Base-by-base conservation (phyloP, 1,140 invertebrate species). In the Pararge aegeria region DNA sequence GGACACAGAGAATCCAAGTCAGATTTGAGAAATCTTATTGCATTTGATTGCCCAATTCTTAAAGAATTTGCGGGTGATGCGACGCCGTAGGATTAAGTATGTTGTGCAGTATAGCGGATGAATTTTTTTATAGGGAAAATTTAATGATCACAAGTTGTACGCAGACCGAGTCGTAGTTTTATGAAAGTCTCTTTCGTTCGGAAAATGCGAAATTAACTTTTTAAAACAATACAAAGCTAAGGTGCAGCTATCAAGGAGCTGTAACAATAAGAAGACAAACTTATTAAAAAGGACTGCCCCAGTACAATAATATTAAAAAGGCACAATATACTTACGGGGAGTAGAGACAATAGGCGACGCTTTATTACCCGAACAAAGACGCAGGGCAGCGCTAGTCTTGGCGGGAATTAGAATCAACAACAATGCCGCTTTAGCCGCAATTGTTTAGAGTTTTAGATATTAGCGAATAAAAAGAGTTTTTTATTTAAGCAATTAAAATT, bases 241-340 rank as follows among this genome's bases (percentile, higher is more conserved):
- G 42, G 42, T 46, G 10, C 42, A 46, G 19, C 18, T 46, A 20
- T 46, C 42, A 46, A 46, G 42, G 18, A 49, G 46, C 21, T 7
- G 24, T 4, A 49, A 49, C 46, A 49, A 49, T 49, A 49, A 49
- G 46, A 27, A 49, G 46, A 49, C 46, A 49, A 49, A 49, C 46
- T 49, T 49, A 49, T 49, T 49, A 29, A 49, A 48, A 27, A 49
- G 42, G 42, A 12, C 42, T 19, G 46, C 46, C 5, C 46, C 21
- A 19, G 38, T 12, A 42, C 13, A 42, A 42, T 42, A 34, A 12
- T 34, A 34, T 34, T 34, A 34, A 34, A 34, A 34, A 34, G 18
- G 42, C 18, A 46, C 42, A 46, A 46, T 46, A 20, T 46, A 29
- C 18, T 27, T 29, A 49, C 21, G 9, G 18, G 46, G 46, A 29